Evolutionary conservation across 2,113 vertebrate genomes (phyloP).

Genomic region (Triplophysa tibetana): DNA sequence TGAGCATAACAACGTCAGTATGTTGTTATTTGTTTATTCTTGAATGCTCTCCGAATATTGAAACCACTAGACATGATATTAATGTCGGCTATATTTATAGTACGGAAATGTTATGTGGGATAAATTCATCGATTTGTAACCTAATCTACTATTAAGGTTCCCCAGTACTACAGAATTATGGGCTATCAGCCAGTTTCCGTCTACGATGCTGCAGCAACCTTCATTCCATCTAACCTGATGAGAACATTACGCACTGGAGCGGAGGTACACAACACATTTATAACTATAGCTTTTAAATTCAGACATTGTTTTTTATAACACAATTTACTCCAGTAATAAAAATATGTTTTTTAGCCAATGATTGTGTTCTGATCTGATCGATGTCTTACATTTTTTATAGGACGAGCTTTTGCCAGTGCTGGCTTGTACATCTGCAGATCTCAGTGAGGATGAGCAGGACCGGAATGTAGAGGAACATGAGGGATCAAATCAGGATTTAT

Average conservation of each 20-base stretch:
- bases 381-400: slow-evolving; percentile 59
- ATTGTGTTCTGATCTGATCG: neutral
- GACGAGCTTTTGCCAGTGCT: slow-evolving; percentile 68
- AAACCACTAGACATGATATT: neutral
- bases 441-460: slow-evolving; percentile 24
- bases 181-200: slow-evolving; percentile 75
- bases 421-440: slow-evolving; percentile 36
- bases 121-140: neutral
- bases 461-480: neutral
- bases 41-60: neutral
- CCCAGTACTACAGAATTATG: slow-evolving; percentile 80
- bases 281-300: neutral
- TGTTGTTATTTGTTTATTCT: neutral
- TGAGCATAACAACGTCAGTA: neutral
- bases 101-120: neutral
- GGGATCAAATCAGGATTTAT: slow-evolving; percentile 9
- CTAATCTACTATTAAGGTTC: slow-evolving; percentile 74
- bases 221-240: slow-evolving; percentile 65
- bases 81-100: neutral
- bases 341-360: neutral
- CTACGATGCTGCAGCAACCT: slow-evolving; percentile 70
- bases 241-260: slow-evolving; percentile 77
- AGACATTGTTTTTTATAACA: neutral
- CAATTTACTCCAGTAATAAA: slow-evolving; percentile 12
- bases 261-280: slow-evolving; percentile 67